Conservation (phyloP, 1,140 invertebrate genomes). For the Bombus vancouverensis region DNA sequence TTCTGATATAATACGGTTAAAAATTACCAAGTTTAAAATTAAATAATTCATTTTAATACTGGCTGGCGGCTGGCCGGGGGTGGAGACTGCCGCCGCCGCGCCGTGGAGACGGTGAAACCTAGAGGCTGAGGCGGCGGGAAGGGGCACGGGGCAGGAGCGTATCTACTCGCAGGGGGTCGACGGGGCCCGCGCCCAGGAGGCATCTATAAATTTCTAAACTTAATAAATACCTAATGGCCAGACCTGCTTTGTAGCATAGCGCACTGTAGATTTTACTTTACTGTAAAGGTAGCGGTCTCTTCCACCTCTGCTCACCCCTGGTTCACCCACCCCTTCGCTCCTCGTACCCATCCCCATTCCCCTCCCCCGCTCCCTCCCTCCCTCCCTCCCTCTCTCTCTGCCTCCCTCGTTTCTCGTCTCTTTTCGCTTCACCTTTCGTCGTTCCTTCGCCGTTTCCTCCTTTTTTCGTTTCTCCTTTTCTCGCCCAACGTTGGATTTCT, state of each 20-base stretch:
- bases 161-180: slow-evolving; percentile 63
- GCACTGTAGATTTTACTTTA: slow-evolving; percentile 77
- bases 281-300: slow-evolving; percentile 71
- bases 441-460: not conserved
- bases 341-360: not conserved
- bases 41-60: slow-evolving; percentile 83
- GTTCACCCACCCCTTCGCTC: not conserved
- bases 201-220: slow-evolving; percentile 83
- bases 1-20: slow-evolving; percentile 81
- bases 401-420: not conserved
- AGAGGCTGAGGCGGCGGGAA: slow-evolving; percentile 61
- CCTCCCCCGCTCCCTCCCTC: no score
- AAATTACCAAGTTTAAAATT: slow-evolving; percentile 83
- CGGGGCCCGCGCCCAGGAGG: slow-evolving; percentile 79
- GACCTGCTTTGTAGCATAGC: slow-evolving; percentile 81
- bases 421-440: slow-evolving; percentile 1
- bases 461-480: not conserved
- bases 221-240: slow-evolving; percentile 83
- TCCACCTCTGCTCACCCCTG: slow-evolving; percentile 41
- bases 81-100: slow-evolving; percentile 50
- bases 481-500: slow-evolving; percentile 50
- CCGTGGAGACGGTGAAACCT: slow-evolving; percentile 60
- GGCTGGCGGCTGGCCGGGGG: slow-evolving; percentile 68
- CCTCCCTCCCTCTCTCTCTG: not conserved
- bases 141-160: slow-evolving; percentile 63